Percentiles rank a stretch among this genome's conserved stretches.
phyloP scores from a whole-genome alignment of 2,797 vertebrate genomes.

The Sciurus vulgaris region DNA sequence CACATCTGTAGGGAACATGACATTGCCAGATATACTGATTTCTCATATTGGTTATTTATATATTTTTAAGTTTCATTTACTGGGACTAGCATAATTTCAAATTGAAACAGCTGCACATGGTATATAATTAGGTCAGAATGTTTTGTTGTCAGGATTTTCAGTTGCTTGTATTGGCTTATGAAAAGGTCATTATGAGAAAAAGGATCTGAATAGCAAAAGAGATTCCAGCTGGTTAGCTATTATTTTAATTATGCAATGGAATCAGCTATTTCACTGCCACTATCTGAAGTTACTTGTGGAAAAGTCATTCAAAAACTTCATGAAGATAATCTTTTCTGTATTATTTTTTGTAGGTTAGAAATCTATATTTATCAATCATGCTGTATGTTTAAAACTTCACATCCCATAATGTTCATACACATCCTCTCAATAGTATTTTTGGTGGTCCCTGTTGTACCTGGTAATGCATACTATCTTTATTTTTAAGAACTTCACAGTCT shows the following conservation, averaged over 20 bases:
- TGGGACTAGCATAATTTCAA: constrained; percentile 35
- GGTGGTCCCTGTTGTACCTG: not conserved
- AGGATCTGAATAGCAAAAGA: constrained; percentile 74
- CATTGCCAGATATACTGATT: constrained; percentile 7
- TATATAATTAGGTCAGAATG: constrained; percentile 80
- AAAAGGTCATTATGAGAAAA: constrained; percentile 80
- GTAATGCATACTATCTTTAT: not conserved
- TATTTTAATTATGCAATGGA: constrained; percentile 77
- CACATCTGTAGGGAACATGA: not conserved
- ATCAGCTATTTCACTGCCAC: constrained; percentile 76
- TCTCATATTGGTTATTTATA: constrained; percentile 54
- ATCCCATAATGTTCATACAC: not conserved
- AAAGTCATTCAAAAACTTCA: constrained; percentile 65
- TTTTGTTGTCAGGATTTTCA: constrained; percentile 78
- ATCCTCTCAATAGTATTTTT: not conserved
- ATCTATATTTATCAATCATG: not conserved
- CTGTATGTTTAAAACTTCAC: constrained; percentile 23
- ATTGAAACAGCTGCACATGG: constrained; percentile 77
- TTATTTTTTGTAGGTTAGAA: not conserved
- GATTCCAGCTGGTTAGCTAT: constrained; percentile 82
- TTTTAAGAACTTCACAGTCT: not conserved
- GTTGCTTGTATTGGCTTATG: constrained; percentile 77
- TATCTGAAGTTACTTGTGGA: constrained; percentile 75
- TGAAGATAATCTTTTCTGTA: constrained; percentile 33
- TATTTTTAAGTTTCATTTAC: constrained; percentile 64